Conservation (phyloP, 2,113 vertebrate genomes). For the Rhinolophus ferrumequinum region DNA sequence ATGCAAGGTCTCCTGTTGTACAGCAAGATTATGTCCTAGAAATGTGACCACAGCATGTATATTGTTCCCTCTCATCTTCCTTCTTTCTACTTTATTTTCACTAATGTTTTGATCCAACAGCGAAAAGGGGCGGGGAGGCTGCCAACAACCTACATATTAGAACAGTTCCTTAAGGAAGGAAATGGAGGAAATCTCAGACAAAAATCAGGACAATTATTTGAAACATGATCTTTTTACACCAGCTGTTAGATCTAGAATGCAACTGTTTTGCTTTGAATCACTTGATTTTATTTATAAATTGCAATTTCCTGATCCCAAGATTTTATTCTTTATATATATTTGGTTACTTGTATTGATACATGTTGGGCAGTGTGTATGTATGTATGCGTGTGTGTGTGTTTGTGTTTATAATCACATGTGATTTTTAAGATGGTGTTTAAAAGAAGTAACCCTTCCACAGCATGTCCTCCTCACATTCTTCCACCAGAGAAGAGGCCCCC, state of each 20-base stretch:
- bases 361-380: constrained; percentile 65
- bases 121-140: constrained; percentile 63
- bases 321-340: constrained; percentile 76
- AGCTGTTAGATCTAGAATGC: constrained; percentile 70
- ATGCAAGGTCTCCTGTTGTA: constrained; percentile 63
- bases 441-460: constrained; percentile 90
- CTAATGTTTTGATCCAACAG: constrained; percentile 76
- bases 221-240: constrained; percentile 71
- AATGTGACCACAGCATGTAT: constrained; percentile 69
- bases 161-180: constrained; percentile 71
- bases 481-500: constrained; percentile 94
- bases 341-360: constrained; percentile 75
- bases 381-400: constrained; percentile 30
- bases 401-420: constrained; percentile 78
- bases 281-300: constrained; percentile 77
- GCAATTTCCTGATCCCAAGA: constrained; percentile 67
- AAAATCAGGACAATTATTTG: constrained; percentile 68
- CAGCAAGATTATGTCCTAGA: constrained; percentile 74
- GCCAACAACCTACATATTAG: constrained; percentile 64
- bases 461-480: constrained; percentile 88
- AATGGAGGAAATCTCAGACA: constrained; percentile 66
- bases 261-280: constrained; percentile 72
- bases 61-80: constrained; percentile 65
- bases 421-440: constrained; percentile 88
- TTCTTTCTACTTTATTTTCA: constrained; percentile 70